Evolutionary conservation across 2,797 vertebrate species (phyloP).

Genomic region (Sphenopsis melanotis): DNA sequence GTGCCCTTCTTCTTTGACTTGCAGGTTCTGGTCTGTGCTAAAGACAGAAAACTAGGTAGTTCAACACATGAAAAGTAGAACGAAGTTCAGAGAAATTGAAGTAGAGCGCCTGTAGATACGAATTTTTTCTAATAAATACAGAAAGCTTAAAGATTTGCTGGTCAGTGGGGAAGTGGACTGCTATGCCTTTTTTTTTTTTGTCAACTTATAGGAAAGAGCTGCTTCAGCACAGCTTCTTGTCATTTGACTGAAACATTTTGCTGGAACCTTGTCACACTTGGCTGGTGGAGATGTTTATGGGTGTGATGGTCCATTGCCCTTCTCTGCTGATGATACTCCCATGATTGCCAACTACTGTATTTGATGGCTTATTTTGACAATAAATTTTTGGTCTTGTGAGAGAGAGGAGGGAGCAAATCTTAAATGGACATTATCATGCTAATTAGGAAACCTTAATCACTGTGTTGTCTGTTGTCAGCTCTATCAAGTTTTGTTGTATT

Average conservation of each 20-base stretch:
- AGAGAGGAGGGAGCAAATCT: not conserved
- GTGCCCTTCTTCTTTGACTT: not conserved
- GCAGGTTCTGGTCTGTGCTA: not conserved
- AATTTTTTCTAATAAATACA: not conserved
- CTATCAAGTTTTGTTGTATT: not conserved
- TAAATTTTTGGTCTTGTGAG: not conserved
- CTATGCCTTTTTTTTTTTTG: not conserved
- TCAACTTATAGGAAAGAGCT: not conserved
- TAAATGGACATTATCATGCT: not conserved
- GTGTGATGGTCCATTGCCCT: not conserved
- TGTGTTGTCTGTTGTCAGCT: not conserved
- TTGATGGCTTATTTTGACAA: not conserved
- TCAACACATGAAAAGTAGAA: not conserved
- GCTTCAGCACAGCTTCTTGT: not conserved
- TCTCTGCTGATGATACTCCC: not conserved
- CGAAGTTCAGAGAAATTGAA: not conserved
- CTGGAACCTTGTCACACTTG: not conserved
- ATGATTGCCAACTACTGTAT: not conserved
- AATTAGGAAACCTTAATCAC: not conserved
- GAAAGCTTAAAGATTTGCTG: not conserved
- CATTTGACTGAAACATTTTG: not conserved
- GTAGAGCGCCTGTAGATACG: not conserved
- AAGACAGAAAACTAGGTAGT: not conserved
- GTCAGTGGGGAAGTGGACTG: not conserved
- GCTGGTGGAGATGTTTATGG: not conserved